Evolutionary conservation across 2,888 invertebrate species (phyloP).

Genomic region (Elysia crispata): DNA sequence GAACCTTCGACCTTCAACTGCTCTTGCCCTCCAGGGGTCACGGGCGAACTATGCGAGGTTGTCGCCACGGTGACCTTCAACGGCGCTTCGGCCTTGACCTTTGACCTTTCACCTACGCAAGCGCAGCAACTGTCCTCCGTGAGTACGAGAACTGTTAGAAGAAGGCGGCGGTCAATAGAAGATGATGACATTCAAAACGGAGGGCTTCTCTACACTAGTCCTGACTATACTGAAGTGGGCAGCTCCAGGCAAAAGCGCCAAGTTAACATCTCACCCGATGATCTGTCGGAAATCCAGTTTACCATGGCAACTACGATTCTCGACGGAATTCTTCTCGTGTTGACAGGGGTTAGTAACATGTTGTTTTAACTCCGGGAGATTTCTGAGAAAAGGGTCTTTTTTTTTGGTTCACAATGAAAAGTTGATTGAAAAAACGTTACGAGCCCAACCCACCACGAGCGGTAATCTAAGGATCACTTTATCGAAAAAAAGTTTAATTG

Average conservation of each 20-base stretch:
- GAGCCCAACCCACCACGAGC: no score
- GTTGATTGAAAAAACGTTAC: no score
- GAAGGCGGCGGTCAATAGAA: no score
- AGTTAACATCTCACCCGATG: slow-evolving; percentile 13
- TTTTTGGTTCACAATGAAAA: no score
- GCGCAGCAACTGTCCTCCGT: neutral
- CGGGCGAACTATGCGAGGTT: slow-evolving; percentile 63
- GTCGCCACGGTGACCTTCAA: slow-evolving; percentile 67
- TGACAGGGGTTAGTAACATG: slow-evolving; percentile 62
- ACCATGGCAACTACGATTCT: slow-evolving; percentile 63
- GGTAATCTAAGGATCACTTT: no score
- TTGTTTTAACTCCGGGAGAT: neutral
- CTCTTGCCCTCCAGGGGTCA: slow-evolving; percentile 64
- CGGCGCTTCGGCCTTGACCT: slow-evolving; percentile 50
- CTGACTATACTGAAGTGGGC: neutral
- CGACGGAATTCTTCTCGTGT: slow-evolving; percentile 63
- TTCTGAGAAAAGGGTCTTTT: neutral
- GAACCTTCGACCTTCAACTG: slow-evolving; percentile 81
- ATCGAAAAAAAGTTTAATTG: no score
- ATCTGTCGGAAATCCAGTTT: slow-evolving; percentile 52
- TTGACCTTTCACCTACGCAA: neutral
- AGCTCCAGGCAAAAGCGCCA: slow-evolving; percentile 15
- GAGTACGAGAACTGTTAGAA: no score
- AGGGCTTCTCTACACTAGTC: neutral
- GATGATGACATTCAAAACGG: no score